Evolutionary conservation across 2,888 invertebrate genomes (phyloP), one percentile per base, ranked within the genome.

Genomic region (Junonia oenone): DNA sequence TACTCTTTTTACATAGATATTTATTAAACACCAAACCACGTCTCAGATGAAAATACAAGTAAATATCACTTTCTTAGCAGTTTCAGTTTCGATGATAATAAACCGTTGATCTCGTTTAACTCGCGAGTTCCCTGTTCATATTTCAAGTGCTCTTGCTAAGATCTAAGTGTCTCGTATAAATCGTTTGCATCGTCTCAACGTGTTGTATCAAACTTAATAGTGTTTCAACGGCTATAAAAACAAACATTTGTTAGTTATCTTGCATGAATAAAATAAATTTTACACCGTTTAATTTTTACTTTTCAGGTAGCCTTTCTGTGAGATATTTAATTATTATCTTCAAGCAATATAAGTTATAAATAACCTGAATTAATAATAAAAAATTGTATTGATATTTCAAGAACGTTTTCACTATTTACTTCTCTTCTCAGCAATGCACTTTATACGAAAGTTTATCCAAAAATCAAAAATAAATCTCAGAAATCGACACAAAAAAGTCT

Each of bases 111-210:
- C 17, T 46, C 31, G 37, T 29, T 37, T 13, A 35, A 35, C 13
- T 2, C 6, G 45, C 26, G 35, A 49, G 55, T 56, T 56, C 45
- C 51, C 46, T 37, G 46, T 31, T 46, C 33, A 33, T 29, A 31
- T 11, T 35, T 55, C 51, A 35, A 51, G 51, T 17, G 47, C 47
- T 35, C 47, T 56, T 33, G 47, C 40, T 51, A 37, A 47, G 38
- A 19, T 40, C 17, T 40, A 40, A 29, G 27, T 46, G 8, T 40
- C 45, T 26, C 6, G 26, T 56, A 22, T 35, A 47, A 49, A 35
- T n/a, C 11, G 9, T 49, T 26, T 15, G 14, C 13, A 22, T 19
- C 11, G 22, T 37, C 37, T 13, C 14, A 48, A 31, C 46, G 9
- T n/a, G 22, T 13, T 27, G 9, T n/a, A 11, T 45, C 6, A 27